Evolutionary conservation across 1,140 invertebrate genomes (phyloP), one percentile per base, ranked within the genome.

Genomic region (Dendroctonus ponderosae): DNA sequence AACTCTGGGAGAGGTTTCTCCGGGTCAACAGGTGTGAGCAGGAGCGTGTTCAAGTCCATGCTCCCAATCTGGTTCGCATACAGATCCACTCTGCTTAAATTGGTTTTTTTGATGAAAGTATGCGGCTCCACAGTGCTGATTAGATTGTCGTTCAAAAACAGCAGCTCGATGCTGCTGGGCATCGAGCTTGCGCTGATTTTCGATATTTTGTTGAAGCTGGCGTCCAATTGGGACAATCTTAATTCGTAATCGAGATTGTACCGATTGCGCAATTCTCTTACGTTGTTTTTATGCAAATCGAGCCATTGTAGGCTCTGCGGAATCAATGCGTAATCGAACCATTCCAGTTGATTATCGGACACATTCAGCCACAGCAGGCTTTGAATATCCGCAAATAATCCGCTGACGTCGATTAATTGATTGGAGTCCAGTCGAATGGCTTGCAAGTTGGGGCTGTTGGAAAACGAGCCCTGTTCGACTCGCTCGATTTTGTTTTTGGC

Each of bases 271-370:
- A 97, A 81, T 73, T 93, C 87, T 75, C 85, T 85, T 66, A 96
- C 88, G 74, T 89, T 87, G 80, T 97, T 97, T 75, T 89, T 89
- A 79, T 95, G 93, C 72, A 97, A 82, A 80, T 96, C 93, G 48
- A 97, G 80, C 92, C 92, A 95, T 72, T 93, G 89, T 62, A 96
- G 82, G 67, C 87, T 88, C 50, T 80, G 77, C 0, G 94, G 93
- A 52, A 96, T 86, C 60, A 94, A 83, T 11, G 89, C 86, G 78
- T 95, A 96, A 80, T 96, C 93, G 81, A 97, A 96, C 86, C 89
- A 89, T 72, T 91, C 85, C 70, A 97, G 82, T 73, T 89, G 87
- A 82, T 97, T 97, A 80, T 93, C 91, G 37, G 92, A 94, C 63
- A 96, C 89, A 81, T 96, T 97, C 37, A 97, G 80, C 92, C 92